Evolutionary conservation across 2,113 vertebrate genomes (phyloP).

Genomic region (Xiphophorus hellerii): DNA sequence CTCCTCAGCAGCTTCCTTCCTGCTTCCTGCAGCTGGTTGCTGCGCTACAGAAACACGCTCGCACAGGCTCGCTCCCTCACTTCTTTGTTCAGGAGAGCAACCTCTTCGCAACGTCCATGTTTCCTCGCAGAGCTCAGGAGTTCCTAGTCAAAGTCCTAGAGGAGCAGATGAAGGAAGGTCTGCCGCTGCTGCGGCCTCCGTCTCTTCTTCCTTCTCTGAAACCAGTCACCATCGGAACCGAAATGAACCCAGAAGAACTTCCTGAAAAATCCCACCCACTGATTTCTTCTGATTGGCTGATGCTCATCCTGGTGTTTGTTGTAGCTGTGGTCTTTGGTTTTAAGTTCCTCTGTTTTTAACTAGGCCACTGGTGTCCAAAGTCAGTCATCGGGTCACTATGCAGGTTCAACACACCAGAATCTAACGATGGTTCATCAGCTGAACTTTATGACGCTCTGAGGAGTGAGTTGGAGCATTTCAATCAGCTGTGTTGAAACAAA

Average conservation of each 20-base stretch:
- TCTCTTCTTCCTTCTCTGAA: slow-evolving; percentile 19
- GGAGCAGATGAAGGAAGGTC: slow-evolving; percentile 56
- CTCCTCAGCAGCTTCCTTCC: slow-evolving; percentile 30
- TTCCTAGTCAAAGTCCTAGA: slow-evolving; percentile 62
- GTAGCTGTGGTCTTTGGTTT: neutral
- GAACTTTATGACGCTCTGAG: too few relatives aligned
- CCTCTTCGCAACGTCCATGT: slow-evolving; percentile 64
- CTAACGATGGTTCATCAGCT: too few relatives aligned
- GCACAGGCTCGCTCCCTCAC: slow-evolving; percentile 61
- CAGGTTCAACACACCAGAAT: too few relatives aligned
- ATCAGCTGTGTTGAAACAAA: too few relatives aligned
- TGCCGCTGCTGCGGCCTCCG: slow-evolving; percentile 59
- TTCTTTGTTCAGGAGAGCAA: slow-evolving; percentile 72
- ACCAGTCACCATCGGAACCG: too few relatives aligned
- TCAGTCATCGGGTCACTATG: too few relatives aligned
- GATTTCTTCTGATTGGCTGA: neutral
- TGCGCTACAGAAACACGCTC: slow-evolving; percentile 57
- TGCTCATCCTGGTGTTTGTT: neutral
- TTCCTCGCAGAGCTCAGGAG: slow-evolving; percentile 47
- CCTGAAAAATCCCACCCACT: rapidly evolving
- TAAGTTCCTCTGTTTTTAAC: neutral
- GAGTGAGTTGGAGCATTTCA: too few relatives aligned
- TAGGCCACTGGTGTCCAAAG: too few relatives aligned
- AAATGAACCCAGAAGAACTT: neutral
- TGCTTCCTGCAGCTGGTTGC: slow-evolving; percentile 69